Conservation (phyloP, 2,888 invertebrate species). For the Pantelozetes paolii region DNA sequence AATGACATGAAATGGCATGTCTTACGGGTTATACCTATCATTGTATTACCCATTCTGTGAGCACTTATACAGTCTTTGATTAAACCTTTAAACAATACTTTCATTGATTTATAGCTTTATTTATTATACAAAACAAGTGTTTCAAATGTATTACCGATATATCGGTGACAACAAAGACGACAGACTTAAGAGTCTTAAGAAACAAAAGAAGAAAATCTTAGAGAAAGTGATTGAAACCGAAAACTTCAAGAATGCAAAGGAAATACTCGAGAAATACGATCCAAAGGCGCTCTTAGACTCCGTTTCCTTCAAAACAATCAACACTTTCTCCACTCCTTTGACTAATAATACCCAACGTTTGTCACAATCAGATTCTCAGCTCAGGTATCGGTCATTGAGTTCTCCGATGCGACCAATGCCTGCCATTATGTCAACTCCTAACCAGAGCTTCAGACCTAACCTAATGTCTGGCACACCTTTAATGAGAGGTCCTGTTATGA, state of each 20-base stretch:
- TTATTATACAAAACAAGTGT: constrained; percentile 60
- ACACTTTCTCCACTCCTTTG: neutral
- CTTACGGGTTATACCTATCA: constrained; percentile 70
- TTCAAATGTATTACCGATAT: constrained; percentile 84
- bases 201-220: constrained; percentile 79
- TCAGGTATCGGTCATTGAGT: neutral
- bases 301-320: constrained; percentile 10
- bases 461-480: neutral
- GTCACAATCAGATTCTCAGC: neutral
- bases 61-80: too few species aligned
- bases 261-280: constrained; percentile 80
- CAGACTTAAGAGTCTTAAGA: constrained; percentile 65
- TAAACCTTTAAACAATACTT: too few species aligned
- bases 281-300: constrained; percentile 58
- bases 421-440: constrained; percentile 1
- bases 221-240: constrained; percentile 97
- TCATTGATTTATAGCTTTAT: constrained; percentile 21
- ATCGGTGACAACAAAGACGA: constrained; percentile 72
- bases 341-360: neutral
- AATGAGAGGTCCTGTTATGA: neutral
- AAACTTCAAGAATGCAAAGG: constrained; percentile 90
- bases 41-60: constrained; percentile 79
- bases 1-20: too few species aligned
- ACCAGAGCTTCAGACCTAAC: neutral
- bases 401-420: constrained; percentile 14